A percentile compares a stretch with the other conserved stretches of the same genome.
phyloP scores from a whole-genome alignment of 2,888 invertebrate genomes.

The Cataglyphis albicans region DNA sequence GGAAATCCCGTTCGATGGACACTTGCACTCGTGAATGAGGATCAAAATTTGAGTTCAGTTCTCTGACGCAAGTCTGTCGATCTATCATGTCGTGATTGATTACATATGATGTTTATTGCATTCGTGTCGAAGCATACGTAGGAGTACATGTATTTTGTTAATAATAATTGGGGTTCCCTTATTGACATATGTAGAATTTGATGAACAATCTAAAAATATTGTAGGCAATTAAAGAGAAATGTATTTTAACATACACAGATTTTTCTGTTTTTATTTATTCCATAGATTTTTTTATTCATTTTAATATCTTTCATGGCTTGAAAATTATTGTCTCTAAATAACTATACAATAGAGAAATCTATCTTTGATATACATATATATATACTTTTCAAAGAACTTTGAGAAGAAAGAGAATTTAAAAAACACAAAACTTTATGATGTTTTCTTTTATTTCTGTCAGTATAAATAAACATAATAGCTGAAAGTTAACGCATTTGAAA shows the following conservation, averaged over 20 bases:
- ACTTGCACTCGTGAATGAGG: slow-evolving; percentile 64
- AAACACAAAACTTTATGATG: not conserved
- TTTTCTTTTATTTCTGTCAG: not conserved
- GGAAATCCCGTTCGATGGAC: slow-evolving; percentile 20
- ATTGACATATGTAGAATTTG: not conserved
- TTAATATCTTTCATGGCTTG: not conserved
- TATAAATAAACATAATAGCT: not conserved
- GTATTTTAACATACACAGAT: not conserved
- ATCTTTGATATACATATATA: not conserved
- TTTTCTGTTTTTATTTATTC: not conserved
- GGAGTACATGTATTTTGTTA: not conserved
- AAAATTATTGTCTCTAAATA: not conserved
- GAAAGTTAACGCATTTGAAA: not conserved
- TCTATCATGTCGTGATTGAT: not conserved
- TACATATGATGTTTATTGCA: not conserved
- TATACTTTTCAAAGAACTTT: not conserved
- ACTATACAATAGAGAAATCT: not conserved
- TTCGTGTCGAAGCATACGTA: not conserved
- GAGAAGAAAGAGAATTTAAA: not conserved
- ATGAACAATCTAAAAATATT: not conserved
- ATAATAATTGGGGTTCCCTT: slow-evolving; percentile 5
- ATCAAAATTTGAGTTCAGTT: slow-evolving; percentile 62
- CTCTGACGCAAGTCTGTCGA: slow-evolving; percentile 51
- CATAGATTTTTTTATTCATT: not conserved
- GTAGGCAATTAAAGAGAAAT: not conserved